Base-by-base conservation (phyloP, 2,888 invertebrate genomes). In the Heliconius erato region DNA sequence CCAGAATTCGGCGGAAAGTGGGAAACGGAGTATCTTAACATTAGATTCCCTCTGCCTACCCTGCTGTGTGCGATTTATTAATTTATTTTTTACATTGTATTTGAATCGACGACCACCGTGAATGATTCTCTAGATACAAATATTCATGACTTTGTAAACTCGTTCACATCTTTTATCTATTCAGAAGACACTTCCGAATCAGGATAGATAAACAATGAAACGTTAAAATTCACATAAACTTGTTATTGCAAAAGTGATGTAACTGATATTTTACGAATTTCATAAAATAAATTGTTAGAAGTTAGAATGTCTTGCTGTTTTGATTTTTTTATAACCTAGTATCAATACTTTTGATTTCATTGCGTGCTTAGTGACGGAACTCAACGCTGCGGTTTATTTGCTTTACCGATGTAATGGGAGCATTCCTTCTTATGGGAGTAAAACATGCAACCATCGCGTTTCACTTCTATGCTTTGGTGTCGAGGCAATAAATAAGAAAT, bases 191-290 rank as follows among this genome's bases (percentile, higher is more conserved):
- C 54, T 59, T 40, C 59, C 40, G 59, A 69, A 76, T 69, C 67
- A 67, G 16, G n/a, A 40, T 65, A 71, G 79, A 79, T 79, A 82
- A 82, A 84, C 79, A 80, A 84, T 71, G 69, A 78, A 74, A 80
- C 63, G 74, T 26, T 82, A 84, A 83, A 83, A 71, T 79, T 82
- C 69, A 82, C 9, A 72, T 72, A 49, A 72, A 49, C 16, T 3
- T 44, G 16, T 72, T 49, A 49, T 72, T 44, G 44, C 12, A 26
- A 26, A 49, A 72, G 72, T 49, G 72, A 26, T 26, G 14, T 44
- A 44, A 71, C 40, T 71, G 5, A n/a, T 40, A 40, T 67, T 67
- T 65, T 40, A 71, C n/a, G 12, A 40, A 40, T 67, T 67, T 67
- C 67, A 67, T 67, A 26, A 65, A 67, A 65, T 28, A 65, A 14